phyloP scores from a whole-genome alignment of 1,140 invertebrate species.

The Microplitis demolitor region DNA sequence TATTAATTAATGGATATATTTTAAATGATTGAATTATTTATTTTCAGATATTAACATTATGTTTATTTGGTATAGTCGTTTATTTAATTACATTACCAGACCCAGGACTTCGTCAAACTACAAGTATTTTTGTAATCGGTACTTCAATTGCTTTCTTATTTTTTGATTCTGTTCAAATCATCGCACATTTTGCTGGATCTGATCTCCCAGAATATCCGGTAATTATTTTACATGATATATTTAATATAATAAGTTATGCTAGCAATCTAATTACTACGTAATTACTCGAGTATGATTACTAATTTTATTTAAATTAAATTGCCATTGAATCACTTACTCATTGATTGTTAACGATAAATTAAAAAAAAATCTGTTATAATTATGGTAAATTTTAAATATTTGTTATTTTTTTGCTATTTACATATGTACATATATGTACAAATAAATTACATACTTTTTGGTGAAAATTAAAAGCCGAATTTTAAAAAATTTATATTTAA shows the following conservation, averaged over 20 bases:
- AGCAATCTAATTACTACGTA: not conserved
- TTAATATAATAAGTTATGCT: not conserved
- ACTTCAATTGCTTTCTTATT: conserved; percentile 43
- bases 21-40: conserved; percentile 17
- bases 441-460: too few species aligned
- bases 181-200: conserved; percentile 38
- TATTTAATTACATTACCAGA: conserved; percentile 33
- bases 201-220: conserved; percentile 38
- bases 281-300: too few species aligned
- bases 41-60: conserved; percentile 37
- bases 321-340: too few species aligned
- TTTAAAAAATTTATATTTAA: too few species aligned
- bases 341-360: too few species aligned
- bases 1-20: not conserved
- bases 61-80: conserved; percentile 40
- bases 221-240: conserved; percentile 18
- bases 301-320: too few species aligned
- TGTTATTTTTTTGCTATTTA: too few species aligned
- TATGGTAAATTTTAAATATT: too few species aligned
- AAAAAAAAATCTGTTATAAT: too few species aligned
- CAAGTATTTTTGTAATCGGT: conserved; percentile 40
- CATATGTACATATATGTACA: too few species aligned
- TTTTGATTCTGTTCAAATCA: conserved; percentile 41
- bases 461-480: too few species aligned
- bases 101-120: not conserved